Conservation (phyloP, 2,888 invertebrate genomes). For the Leistus spinibarbis region DNA sequence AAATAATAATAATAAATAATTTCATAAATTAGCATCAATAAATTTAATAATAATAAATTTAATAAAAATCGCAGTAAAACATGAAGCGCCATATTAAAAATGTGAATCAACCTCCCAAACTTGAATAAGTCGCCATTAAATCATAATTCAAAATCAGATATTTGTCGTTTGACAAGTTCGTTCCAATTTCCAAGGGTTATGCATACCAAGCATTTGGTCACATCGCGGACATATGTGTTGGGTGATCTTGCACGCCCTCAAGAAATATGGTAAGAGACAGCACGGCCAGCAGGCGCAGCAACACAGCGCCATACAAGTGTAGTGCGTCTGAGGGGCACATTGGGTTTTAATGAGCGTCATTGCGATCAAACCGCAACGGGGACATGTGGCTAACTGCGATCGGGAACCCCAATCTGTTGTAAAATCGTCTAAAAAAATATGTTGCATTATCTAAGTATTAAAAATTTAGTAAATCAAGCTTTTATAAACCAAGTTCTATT, state of each 20-base stretch:
- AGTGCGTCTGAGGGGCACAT: conserved; percentile 43
- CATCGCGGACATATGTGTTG: conserved; percentile 55
- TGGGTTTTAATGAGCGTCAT: neutral
- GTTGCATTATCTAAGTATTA: too few species aligned
- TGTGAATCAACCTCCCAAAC: too few species aligned
- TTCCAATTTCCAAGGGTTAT: conserved; percentile 50
- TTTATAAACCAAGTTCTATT: neutral
- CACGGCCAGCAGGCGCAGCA: conserved; percentile 56
- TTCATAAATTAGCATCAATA: too few species aligned
- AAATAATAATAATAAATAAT: too few species aligned
- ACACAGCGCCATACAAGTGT: conserved; percentile 53
- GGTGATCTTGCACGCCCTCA: conserved; percentile 53
- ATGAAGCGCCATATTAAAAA: too few species aligned
- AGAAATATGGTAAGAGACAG: conserved; percentile 54
- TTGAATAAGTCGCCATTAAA: too few species aligned
- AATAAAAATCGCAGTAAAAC: too few species aligned
- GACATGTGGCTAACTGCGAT: neutral
- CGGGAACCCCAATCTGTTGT: neutral
- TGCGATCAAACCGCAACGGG: neutral
- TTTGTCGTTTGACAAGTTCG: neutral
- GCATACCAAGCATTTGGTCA: conserved; percentile 53
- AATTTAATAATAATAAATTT: too few species aligned
- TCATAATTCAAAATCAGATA: too few species aligned
- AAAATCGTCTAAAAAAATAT: neutral
- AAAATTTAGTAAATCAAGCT: too few species aligned